These are phyloP conservation scores for Onchidella celtica DNA, from an alignment of 2,888 invertebrate species.

Conservation along the genomic window DNA sequence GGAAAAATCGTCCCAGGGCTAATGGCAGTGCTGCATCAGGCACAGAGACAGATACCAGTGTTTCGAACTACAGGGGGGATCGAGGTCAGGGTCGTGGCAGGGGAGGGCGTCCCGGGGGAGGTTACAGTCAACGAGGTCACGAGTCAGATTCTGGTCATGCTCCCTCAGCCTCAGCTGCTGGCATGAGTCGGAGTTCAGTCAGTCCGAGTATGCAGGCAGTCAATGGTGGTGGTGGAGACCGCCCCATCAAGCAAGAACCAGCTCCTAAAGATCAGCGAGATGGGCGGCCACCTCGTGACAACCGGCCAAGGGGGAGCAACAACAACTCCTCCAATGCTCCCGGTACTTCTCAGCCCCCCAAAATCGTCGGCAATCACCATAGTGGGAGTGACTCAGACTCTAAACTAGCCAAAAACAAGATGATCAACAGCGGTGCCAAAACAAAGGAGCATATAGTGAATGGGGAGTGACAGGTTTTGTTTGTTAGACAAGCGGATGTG, in stretches of 20 bases:
- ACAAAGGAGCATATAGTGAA: constrained; percentile 69
- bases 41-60: constrained; percentile 75
- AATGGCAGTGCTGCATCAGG: constrained; percentile 72
- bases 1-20: constrained; percentile 62
- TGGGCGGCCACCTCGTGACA: constrained; percentile 59
- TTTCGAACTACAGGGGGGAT: constrained; percentile 65
- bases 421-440: constrained; percentile 55
- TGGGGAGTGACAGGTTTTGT: constrained; percentile 55
- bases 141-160: constrained; percentile 30
- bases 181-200: constrained; percentile 36
- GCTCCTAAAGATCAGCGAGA: constrained; percentile 49
- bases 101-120: constrained; percentile 46
- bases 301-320: constrained; percentile 51
- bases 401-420: constrained; percentile 62
- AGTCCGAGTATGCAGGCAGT: constrained; percentile 44
- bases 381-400: constrained; percentile 72
- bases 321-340: constrained; percentile 29
- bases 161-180: constrained; percentile 12
- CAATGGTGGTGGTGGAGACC: constrained; percentile 50
- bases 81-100: constrained; percentile 36
- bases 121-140: constrained; percentile 44
- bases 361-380: constrained; percentile 55
- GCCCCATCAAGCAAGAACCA: constrained; percentile 42
- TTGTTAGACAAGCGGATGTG: not conserved
- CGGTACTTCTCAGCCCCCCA: constrained; percentile 46